Evolutionary conservation across 2,888 invertebrate species (phyloP).

Genomic region (Fabriciana adippe): DNA sequence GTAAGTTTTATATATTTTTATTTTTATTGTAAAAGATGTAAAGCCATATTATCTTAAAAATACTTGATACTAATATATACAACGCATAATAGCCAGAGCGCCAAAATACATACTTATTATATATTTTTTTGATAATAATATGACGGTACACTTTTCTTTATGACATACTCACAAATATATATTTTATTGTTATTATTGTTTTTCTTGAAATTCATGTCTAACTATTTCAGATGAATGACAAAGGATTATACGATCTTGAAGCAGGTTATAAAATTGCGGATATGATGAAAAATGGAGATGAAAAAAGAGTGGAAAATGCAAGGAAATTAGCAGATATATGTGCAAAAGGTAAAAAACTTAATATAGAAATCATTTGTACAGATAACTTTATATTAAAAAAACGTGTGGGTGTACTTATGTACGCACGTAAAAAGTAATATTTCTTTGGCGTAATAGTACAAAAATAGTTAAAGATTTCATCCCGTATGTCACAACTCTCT

Average conservation of each 20-base stretch:
- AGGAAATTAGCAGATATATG: conserved; percentile 65
- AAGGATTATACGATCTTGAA: conserved; percentile 58
- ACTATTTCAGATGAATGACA: conserved; percentile 27
- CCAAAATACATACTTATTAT: background rate
- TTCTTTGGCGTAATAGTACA: too few species aligned
- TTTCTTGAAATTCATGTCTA: background rate
- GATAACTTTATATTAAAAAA: too few species aligned
- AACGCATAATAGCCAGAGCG: too few species aligned
- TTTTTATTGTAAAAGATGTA: background rate
- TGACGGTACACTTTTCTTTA: background rate
- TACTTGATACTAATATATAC: background rate
- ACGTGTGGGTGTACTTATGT: too few species aligned
- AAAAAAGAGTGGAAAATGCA: conserved; percentile 58
- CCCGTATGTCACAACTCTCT: too few species aligned
- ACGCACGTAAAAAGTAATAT: too few species aligned
- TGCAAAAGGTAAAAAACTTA: conserved; percentile 54
- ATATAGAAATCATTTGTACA: background rate
- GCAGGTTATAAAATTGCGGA: conserved; percentile 63
- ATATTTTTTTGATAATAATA: background rate
- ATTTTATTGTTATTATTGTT: background rate
- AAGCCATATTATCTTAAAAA: background rate
- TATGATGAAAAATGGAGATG: conserved; percentile 59
- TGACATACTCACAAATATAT: conserved; percentile 1
- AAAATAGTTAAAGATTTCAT: too few species aligned
- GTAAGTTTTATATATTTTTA: conserved; percentile 49